Evolutionary conservation across 2,797 vertebrate species (phyloP), one percentile per base, ranked within the genome.

Genomic region (Menidia menidia): DNA sequence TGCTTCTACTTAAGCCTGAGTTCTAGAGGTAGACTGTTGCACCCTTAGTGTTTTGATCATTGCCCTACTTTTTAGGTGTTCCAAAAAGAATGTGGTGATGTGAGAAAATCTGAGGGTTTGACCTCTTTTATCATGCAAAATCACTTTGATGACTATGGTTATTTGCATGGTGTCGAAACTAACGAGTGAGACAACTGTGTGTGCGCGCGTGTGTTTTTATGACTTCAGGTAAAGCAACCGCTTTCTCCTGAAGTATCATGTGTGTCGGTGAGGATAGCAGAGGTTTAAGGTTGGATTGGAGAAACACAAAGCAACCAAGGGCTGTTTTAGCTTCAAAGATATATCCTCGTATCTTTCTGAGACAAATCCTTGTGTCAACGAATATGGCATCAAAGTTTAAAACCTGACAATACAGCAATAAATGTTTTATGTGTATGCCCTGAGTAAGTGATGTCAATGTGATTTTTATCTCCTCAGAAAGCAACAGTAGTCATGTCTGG

Each of bases 331-430:
- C 89, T 91, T 92, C 87, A 91, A 88, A 92, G 89, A 89, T 78
- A 72, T 82, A 62, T 84, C 88, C 82, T 91, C 70, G 77, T 83
- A 85, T 87, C 84, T 90, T 89, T 89, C 78, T 77, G 80, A 90
- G 87, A 90, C 78, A 74, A 89, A 89, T 87, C 77, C 78, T 87
- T 86, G 78, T 89, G 87, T 91, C 85, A 86, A 35, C 87, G 85
- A 87, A 76, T 66, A 89, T 87, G 89, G 83, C 86, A 78, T 92
- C 87, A 89, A 87, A 89, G 87, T 79, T 88, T 86, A 78, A 88
- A 91, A 87, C 88, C 89, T 92, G 89, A 92, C 81, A 86, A 90
- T 91, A 92, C 91, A 95, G 93, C 93, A 94, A 94, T 94, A 94
- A 94, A 92, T 89, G 89, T 91, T 91, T 79, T 67, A 89, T 91